These are phyloP conservation scores for Pachycephala philippinensis DNA, from an alignment of 2,113 vertebrate genomes.

Conservation along the genomic window DNA sequence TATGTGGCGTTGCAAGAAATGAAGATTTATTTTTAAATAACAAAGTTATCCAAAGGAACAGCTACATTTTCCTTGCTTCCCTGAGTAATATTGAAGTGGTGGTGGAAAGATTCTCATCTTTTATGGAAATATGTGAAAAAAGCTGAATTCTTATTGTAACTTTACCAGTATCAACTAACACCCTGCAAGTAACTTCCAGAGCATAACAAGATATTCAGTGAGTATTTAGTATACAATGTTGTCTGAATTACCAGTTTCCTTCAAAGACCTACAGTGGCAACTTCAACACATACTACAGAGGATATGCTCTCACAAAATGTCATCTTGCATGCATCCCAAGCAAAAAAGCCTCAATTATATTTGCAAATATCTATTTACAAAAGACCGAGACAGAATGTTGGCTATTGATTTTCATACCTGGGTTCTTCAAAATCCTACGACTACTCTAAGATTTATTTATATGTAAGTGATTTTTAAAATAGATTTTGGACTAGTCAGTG, in stretches of 20 bases:
- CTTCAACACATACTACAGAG: neutral
- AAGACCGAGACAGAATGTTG: neutral
- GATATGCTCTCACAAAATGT: neutral
- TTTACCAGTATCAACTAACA: neutral
- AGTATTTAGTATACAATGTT: neutral
- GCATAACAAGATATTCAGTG: neutral
- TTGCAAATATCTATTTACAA: neutral
- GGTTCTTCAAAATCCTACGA: neutral
- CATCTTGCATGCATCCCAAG: neutral
- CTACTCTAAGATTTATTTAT: neutral
- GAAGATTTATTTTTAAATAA: neutral
- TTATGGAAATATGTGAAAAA: neutral
- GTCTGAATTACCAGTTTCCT: neutral
- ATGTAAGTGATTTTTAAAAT: constrained; percentile 2
- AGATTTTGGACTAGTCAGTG: constrained; percentile 12
- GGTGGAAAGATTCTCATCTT: neutral
- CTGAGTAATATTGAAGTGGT: neutral
- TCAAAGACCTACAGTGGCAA: neutral
- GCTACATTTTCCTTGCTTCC: neutral
- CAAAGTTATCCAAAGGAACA: neutral
- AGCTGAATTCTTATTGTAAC: neutral
- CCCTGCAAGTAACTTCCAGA: neutral
- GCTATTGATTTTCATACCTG: neutral
- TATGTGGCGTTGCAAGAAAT: neutral
- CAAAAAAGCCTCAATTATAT: neutral